These are phyloP conservation scores for Siphamia tubifer DNA, from an alignment of 2,113 vertebrate genomes.

Conservation along the genomic window DNA sequence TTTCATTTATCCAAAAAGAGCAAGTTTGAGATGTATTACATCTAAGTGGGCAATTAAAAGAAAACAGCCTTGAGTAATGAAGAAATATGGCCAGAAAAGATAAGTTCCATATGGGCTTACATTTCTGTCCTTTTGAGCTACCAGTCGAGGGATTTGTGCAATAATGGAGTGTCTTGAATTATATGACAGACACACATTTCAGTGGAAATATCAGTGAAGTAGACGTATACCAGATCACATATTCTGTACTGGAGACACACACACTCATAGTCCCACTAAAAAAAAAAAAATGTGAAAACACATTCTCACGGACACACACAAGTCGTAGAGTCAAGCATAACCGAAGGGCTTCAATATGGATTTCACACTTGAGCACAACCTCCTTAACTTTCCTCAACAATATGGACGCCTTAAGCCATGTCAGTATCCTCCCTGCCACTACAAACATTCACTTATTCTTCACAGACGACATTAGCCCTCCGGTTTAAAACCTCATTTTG, in stretches of 20 bases:
- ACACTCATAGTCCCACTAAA: background rate
- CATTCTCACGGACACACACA: background rate
- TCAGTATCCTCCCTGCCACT: conserved; percentile 28
- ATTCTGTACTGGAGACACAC: background rate
- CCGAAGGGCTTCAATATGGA: conserved; percentile 58
- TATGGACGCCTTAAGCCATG: conserved; percentile 45
- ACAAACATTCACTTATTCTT: conserved; percentile 30
- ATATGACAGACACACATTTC: conserved; percentile 4
- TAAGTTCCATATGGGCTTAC: conserved; percentile 64
- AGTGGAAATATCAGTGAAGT: conserved; percentile 20
- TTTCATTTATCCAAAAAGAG: conserved; percentile 58
- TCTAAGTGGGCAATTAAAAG: conserved; percentile 74
- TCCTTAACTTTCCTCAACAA: conserved; percentile 58
- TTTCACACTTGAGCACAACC: conserved; percentile 68
- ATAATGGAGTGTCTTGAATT: conserved; percentile 14
- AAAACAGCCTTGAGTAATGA: conserved; percentile 65
- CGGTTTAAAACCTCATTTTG: conserved; percentile 24
- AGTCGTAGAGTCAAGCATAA: conserved; percentile 22
- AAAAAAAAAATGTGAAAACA: background rate
- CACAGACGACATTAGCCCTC: conserved; percentile 7
- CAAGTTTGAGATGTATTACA: conserved; percentile 55
- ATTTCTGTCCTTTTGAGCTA: conserved; percentile 40
- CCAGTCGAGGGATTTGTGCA: conserved; percentile 27
- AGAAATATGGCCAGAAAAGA: conserved; percentile 63
- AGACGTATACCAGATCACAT: background rate